Percentiles rank a stretch among this genome's conserved stretches.
phyloP scores from a whole-genome alignment of 1,140 invertebrate genomes.

The Lutraria rhynchaena region DNA sequence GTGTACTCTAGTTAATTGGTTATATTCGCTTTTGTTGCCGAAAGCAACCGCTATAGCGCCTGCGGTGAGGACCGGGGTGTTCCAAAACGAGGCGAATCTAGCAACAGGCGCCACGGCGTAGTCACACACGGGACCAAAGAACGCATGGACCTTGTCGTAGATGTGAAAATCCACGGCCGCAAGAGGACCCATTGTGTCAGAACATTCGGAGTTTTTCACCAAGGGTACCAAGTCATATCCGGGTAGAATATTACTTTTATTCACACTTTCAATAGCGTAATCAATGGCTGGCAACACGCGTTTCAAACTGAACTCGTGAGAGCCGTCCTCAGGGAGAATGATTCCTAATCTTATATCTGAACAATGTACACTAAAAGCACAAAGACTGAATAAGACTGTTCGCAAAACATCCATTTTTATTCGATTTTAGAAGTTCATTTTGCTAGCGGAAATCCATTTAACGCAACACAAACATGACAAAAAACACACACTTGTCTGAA shows the following conservation, averaged over 20 bases:
- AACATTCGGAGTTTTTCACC: constrained; percentile 73
- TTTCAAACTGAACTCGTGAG: constrained; percentile 63
- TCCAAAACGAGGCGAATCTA: constrained; percentile 91
- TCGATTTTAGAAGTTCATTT: too few relatives aligned
- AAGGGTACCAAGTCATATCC: constrained; percentile 61
- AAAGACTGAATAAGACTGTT: too few relatives aligned
- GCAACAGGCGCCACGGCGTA: constrained; percentile 96
- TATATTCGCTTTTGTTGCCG: constrained; percentile 74
- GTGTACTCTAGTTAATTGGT: constrained; percentile 71
- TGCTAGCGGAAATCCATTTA: too few relatives aligned
- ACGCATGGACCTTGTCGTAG: constrained; percentile 86
- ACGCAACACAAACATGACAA: too few relatives aligned
- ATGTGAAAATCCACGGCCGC: constrained; percentile 76
- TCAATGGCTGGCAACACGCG: constrained; percentile 73
- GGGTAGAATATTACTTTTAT: constrained; percentile 56
- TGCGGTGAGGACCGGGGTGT: constrained; percentile 93
- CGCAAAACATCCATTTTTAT: too few relatives aligned
- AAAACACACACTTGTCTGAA: neutral
- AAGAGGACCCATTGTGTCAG: constrained; percentile 73
- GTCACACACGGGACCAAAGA: constrained; percentile 95
- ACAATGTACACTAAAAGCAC: too few relatives aligned
- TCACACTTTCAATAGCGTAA: constrained; percentile 66
- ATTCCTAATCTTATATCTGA: constrained; percentile 67
- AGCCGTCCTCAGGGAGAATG: constrained; percentile 61
- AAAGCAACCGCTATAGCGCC: constrained; percentile 92